A percentile compares a stretch with the other conserved stretches of the same genome.
Evolutionary conservation across 1,140 invertebrate species (phyloP).

Genomic region (Hestina assimilis): DNA sequence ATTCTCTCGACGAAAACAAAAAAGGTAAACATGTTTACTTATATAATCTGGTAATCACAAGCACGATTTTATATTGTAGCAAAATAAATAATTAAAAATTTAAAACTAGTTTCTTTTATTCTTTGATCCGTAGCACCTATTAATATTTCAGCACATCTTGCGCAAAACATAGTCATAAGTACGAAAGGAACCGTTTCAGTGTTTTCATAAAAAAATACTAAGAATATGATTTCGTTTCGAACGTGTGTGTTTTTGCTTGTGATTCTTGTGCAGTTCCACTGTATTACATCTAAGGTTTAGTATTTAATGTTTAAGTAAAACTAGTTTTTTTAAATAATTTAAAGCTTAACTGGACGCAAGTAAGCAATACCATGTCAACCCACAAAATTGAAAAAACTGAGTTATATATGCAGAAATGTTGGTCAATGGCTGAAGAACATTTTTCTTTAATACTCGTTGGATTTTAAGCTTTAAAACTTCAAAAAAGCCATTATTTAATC

Average conservation of each 20-base stretch:
- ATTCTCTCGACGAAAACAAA: too few species aligned
- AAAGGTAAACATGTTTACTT: too few species aligned
- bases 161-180: constrained; percentile 60
- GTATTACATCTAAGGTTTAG: constrained; percentile 24
- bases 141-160: constrained; percentile 53
- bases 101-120: constrained; percentile 18
- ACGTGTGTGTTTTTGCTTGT: constrained; percentile 48
- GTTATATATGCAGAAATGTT: too few species aligned
- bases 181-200: constrained; percentile 41
- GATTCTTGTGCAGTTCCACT: constrained; percentile 44
- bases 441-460: too few species aligned
- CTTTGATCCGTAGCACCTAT: constrained; percentile 37
- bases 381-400: too few species aligned
- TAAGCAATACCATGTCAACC: too few species aligned
- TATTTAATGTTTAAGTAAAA: too few species aligned
- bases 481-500: not conserved
- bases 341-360: not conserved
- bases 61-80: too few species aligned
- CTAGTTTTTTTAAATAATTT: not conserved
- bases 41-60: too few species aligned
- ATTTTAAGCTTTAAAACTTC: too few species aligned
- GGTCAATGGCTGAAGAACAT: too few species aligned
- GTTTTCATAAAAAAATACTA: constrained; percentile 54
- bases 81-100: too few species aligned
- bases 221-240: constrained; percentile 51